Conservation (phyloP, 2,888 invertebrate species). For the Trichopoda pennipes region DNA sequence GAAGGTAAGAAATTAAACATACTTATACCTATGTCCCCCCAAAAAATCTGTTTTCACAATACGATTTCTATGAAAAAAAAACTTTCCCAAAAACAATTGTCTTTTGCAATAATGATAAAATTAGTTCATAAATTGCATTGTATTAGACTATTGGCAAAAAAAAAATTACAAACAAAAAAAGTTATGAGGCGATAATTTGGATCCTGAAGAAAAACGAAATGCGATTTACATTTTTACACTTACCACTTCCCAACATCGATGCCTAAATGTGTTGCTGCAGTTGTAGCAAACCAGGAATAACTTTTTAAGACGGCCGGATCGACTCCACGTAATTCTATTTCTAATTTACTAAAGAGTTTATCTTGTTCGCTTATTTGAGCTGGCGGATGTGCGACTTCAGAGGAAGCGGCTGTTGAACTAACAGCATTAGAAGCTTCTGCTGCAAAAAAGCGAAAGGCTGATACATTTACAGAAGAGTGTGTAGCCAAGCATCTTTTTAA, state of each 20-base stretch:
- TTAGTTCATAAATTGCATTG: too few species aligned
- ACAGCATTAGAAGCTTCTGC: constrained; percentile 36
- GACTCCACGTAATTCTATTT: constrained; percentile 92
- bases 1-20: too few species aligned
- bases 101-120: too few species aligned
- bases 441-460: constrained; percentile 39
- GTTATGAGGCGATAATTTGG: too few species aligned
- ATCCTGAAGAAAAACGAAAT: too few species aligned
- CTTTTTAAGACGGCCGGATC: constrained; percentile 94
- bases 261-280: constrained; percentile 90
- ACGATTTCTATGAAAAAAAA: too few species aligned
- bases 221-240: constrained; percentile 24
- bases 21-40: too few species aligned
- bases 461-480: constrained; percentile 17
- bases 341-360: constrained; percentile 90
- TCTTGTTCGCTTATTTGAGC: constrained; percentile 81
- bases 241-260: constrained; percentile 88
- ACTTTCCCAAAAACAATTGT: too few species aligned
- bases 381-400: background rate
- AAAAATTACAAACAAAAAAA: too few species aligned
- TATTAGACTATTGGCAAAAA: too few species aligned
- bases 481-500: constrained; percentile 51
- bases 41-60: too few species aligned
- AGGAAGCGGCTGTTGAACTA: background rate
- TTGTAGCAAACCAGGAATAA: constrained; percentile 91